A percentile compares a stretch with the other conserved stretches of the same genome.
These are phyloP conservation scores for Vespertilio murinus DNA, from an alignment of 2,797 vertebrate genomes.

Conservation along the genomic window DNA sequence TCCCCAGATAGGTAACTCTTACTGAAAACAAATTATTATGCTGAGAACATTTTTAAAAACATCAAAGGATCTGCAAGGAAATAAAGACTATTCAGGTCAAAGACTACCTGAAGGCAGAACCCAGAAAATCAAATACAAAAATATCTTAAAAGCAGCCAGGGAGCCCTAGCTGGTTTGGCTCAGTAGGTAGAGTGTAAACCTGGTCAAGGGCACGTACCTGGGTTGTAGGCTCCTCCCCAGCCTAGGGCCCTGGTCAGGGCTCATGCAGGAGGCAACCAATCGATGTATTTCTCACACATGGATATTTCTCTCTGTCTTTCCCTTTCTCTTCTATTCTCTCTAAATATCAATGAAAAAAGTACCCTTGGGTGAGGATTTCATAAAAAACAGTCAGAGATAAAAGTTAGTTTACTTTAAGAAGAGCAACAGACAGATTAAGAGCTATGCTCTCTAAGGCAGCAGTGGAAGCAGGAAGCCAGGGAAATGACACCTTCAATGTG, in stretches of 20 bases:
- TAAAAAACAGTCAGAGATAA: neutral
- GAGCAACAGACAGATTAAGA: neutral
- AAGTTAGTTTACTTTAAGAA: neutral
- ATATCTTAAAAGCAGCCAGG: neutral
- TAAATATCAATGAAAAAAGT: no score
- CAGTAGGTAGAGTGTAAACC: no score
- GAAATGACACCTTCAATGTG: neutral
- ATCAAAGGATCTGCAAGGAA: neutral
- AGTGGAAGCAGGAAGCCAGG: neutral
- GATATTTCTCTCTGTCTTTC: no score
- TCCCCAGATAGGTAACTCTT: neutral
- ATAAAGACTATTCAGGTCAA: neutral
- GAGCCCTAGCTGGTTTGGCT: no score
- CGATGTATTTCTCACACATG: no score
- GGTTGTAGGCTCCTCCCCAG: no score
- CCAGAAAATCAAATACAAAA: slow-evolving; percentile 28
- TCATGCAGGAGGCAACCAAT: no score
- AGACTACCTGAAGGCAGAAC: neutral
- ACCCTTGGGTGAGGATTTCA: no score
- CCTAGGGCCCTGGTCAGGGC: no score
- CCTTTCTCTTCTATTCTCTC: no score
- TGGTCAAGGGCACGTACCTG: no score
- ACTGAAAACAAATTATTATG: slow-evolving; percentile 7
- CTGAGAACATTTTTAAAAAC: slow-evolving; percentile 33
- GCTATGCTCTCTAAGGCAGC: neutral